Evolutionary conservation across 2,888 invertebrate genomes (phyloP), one percentile per base, ranked within the genome.

Genomic region (Diaperis boleti): DNA sequence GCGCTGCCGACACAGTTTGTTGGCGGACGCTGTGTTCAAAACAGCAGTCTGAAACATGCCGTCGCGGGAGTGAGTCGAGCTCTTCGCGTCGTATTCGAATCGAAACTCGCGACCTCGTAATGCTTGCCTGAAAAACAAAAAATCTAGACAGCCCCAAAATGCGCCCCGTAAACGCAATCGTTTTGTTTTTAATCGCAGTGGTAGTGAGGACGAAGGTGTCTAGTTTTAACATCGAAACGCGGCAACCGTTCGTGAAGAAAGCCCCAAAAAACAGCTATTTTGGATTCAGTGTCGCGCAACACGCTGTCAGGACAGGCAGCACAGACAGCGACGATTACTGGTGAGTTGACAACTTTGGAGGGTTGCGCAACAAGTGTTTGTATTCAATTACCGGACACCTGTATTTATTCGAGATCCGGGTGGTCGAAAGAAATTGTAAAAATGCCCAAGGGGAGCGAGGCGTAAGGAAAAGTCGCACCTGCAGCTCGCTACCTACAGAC

Each of bases 201-300:
- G 6, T 22, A 47, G 52, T 50, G 29, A 68, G 70, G 66, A 71
- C 64, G 29, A 66, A 45, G 66, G 71, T 72, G 64, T 61, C 45
- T 13, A 59, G 72, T 69, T 76, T 76, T 62, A 76, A 76, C 64
- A 72, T 76, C 22, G 76, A 76, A 68, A 63, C 72, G 31, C 66
- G 75, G 29, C 70, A 72, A 59, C 77, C 77, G 8, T 67, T 69
- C 20, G 75, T 76, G 31, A 77, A 77, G 67, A 74, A 69, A 22
- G 69, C 72, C 8, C 71, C 65, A 57, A 55, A 55, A 31, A 68
- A 67, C 61, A 69, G 74, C 2, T 76, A 77, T 72, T 77, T 77
- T 70, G 77, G 76, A 60, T 77, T 74, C 59, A 77, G 76, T 69
- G 75, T 76, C 2, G 76, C 77, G 8, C 70, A 72, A 61, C 77